Conservation (phyloP, 2,888 invertebrate genomes). For the Hecatera dysodea region DNA sequence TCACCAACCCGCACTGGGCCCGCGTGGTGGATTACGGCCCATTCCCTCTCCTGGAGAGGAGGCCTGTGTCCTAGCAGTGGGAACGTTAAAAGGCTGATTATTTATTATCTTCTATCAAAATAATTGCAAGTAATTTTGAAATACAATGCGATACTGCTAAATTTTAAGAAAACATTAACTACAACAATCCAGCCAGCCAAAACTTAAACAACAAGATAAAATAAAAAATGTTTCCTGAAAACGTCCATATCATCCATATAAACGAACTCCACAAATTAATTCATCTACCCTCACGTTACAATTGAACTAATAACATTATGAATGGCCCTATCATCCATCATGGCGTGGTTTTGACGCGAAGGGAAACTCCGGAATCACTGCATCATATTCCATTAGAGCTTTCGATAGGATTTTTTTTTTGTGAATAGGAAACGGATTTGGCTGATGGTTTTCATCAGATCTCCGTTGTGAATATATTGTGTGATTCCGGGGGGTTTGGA, state of each 20-base stretch:
- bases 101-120: no score
- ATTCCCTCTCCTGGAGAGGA: no score
- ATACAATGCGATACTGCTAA: no score
- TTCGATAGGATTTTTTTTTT: slow-evolving; percentile 40
- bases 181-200: not conserved
- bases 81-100: no score
- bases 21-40: no score
- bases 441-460: slow-evolving; percentile 26
- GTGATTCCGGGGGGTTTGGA: not conserved
- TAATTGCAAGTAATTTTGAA: no score
- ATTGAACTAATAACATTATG: slow-evolving; percentile 76
- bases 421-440: slow-evolving; percentile 32
- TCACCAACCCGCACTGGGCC: no score
- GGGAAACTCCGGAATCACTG: slow-evolving; percentile 68
- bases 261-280: slow-evolving; percentile 62
- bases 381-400: slow-evolving; percentile 74
- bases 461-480: slow-evolving; percentile 3
- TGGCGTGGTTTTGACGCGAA: slow-evolving; percentile 64
- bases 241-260: slow-evolving; percentile 48
- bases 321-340: slow-evolving; percentile 74
- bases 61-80: no score
- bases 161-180: not conserved
- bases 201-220: slow-evolving; percentile 10
- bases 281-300: slow-evolving; percentile 61
- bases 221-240: slow-evolving; percentile 42